Conservation (phyloP, 2,797 vertebrate genomes). For the Bucorvus abyssinicus region DNA sequence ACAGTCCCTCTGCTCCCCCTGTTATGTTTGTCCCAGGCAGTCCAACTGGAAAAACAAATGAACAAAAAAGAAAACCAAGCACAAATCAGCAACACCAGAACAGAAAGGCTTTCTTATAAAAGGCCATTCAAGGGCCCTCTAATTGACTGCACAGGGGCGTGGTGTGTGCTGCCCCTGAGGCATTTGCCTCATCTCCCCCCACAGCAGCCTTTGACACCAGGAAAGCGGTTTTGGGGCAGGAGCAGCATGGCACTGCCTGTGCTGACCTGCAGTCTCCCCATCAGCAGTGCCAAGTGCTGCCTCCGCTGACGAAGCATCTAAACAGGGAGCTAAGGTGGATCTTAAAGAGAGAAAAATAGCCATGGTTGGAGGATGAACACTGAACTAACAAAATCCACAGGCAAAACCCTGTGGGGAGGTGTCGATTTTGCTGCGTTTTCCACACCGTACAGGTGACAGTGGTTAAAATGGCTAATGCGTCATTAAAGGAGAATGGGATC, state of each 20-base stretch:
- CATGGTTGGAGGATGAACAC: not conserved
- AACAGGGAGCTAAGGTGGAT: not conserved
- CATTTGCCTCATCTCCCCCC: not conserved
- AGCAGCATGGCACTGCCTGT: not conserved
- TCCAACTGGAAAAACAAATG: not conserved
- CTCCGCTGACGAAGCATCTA: not conserved
- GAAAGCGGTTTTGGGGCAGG: not conserved
- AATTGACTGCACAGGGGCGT: not conserved
- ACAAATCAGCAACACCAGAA: not conserved
- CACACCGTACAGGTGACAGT: not conserved
- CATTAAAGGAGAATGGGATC: not conserved
- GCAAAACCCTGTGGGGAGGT: rapidly evolving
- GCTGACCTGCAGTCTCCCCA: not conserved
- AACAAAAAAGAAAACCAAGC: not conserved
- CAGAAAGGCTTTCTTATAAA: not conserved
- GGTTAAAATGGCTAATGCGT: not conserved
- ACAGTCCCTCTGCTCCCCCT: not conserved
- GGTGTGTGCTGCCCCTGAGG: not conserved
- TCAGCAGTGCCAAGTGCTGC: rapidly evolving
- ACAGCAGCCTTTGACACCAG: not conserved
- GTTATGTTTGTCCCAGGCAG: not conserved
- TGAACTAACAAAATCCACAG: not conserved
- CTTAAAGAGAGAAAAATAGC: not conserved
- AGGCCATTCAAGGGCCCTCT: not conserved
- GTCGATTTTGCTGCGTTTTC: not conserved